Percentiles rank a stretch among this genome's conserved stretches.
These are phyloP conservation scores for Megaceryle alcyon DNA, from an alignment of 2,797 vertebrate species.

Conservation along the genomic window DNA sequence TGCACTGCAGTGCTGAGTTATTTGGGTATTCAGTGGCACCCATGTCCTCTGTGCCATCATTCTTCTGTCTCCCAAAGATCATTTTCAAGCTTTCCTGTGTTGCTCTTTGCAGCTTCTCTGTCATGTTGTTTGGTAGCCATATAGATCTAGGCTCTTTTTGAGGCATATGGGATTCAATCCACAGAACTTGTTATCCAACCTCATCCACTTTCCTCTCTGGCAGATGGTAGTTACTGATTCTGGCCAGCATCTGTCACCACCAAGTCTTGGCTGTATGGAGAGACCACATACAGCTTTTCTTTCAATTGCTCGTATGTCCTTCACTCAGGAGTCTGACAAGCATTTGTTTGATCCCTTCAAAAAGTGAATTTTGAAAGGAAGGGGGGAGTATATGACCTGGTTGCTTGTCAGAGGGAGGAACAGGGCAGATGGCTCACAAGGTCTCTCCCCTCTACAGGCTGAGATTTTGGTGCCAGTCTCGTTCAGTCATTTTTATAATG, in stretches of 20 bases:
- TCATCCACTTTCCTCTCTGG: not conserved
- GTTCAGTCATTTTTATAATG: not conserved
- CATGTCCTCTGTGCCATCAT: not conserved
- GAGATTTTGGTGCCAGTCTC: not conserved
- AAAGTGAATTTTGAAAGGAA: not conserved
- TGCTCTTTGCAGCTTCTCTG: not conserved
- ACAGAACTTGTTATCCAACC: not conserved
- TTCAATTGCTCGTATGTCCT: not conserved
- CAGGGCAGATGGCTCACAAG: not conserved
- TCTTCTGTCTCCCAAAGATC: not conserved
- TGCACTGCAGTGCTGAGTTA: not conserved
- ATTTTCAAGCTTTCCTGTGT: not conserved
- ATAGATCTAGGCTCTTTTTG: not conserved
- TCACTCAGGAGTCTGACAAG: not conserved
- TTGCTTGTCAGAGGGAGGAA: not conserved
- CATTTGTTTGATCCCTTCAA: not conserved
- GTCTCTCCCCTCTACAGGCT: not conserved
- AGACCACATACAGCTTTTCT: not conserved
- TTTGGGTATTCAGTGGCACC: not conserved
- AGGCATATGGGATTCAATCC: not conserved
- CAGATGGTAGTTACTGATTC: not conserved
- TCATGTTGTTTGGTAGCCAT: not conserved
- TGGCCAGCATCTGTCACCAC: not conserved
- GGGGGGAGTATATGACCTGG: too few relatives aligned
- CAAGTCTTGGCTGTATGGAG: not conserved